A percentile compares a stretch with the other conserved stretches of the same genome.
Conservation (phyloP, 2,797 vertebrate genomes). For the Apogon hyalosoma region DNA sequence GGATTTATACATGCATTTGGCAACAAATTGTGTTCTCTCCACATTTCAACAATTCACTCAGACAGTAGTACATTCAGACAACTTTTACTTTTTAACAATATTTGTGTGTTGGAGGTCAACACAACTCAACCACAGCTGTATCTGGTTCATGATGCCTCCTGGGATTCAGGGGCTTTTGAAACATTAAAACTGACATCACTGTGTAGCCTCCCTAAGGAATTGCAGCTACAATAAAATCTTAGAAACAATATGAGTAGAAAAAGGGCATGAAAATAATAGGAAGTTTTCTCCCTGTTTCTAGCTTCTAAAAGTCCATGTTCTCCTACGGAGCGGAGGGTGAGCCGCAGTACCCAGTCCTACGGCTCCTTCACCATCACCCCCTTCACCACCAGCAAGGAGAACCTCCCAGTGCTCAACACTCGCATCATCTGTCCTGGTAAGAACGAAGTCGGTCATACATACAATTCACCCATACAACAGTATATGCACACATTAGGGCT, state of each 20-base stretch:
- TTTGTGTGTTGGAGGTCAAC: neutral
- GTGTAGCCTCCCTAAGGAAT: neutral
- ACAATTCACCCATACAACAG: constrained; percentile 7
- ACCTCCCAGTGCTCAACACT: constrained; percentile 97
- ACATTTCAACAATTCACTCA: no score
- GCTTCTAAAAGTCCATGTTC: constrained; percentile 88
- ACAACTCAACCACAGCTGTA: neutral
- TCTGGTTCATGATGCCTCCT: neutral
- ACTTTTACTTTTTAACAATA: neutral
- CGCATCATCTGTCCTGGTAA: constrained; percentile 97
- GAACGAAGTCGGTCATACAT: neutral
- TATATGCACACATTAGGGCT: no score
- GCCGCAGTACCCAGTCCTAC: constrained; percentile 88
- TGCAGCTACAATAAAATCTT: no score
- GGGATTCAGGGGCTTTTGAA: constrained; percentile 3
- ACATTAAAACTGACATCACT: neutral
- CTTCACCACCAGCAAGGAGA: constrained; percentile 93
- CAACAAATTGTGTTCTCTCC: no score
- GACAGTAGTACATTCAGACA: neutral
- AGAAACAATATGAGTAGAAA: neutral
- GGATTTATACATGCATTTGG: no score
- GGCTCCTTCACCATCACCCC: constrained; percentile 90
- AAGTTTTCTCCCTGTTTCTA: constrained; percentile 37
- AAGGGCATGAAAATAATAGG: neutral
- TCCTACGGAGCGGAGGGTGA: constrained; percentile 87